Conservation (phyloP, 2,113 vertebrate species). For the Canis aureus region DNA sequence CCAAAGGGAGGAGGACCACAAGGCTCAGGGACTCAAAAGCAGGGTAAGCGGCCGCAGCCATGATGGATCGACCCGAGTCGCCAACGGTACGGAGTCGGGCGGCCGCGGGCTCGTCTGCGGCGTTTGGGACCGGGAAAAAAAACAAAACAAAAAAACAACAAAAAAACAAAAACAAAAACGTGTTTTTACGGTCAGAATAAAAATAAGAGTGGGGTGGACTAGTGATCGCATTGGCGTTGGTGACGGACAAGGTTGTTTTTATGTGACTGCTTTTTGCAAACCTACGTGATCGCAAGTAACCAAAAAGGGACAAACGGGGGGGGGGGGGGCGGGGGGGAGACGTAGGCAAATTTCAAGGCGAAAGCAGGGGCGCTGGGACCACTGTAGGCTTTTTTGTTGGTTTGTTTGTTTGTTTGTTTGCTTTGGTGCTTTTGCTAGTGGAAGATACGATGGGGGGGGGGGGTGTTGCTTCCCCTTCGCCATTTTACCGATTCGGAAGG, state of each 20-base stretch:
- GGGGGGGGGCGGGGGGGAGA: neutral
- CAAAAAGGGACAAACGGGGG: constrained; percentile 66
- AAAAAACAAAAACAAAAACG: neutral
- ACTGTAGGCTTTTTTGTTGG: constrained; percentile 26
- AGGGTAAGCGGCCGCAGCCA: constrained; percentile 86
- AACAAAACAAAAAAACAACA: too few relatives aligned
- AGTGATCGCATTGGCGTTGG: constrained; percentile 74
- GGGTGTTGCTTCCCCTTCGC: constrained; percentile 82
- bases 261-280: constrained; percentile 90
- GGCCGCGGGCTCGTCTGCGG: constrained; percentile 85
- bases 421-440: constrained; percentile 79
- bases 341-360: constrained; percentile 64
- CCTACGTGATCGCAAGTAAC: constrained; percentile 85
- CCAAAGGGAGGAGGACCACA: constrained; percentile 95
- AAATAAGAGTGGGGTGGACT: constrained; percentile 70
- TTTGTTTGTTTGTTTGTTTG: neutral
- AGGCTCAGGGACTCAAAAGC: constrained; percentile 89
- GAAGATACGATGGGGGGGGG: constrained; percentile 55
- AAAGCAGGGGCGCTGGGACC: constrained; percentile 65
- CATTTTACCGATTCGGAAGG: constrained; percentile 82
- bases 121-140: constrained; percentile 82
- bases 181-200: constrained; percentile 79
- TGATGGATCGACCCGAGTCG: constrained; percentile 88
- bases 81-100: constrained; percentile 81
- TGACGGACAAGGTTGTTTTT: constrained; percentile 76